Percentiles rank a stretch among this genome's conserved stretches.
Conservation (phyloP, 2,113 vertebrate species). For the Girardinichthys multiradiatus region DNA sequence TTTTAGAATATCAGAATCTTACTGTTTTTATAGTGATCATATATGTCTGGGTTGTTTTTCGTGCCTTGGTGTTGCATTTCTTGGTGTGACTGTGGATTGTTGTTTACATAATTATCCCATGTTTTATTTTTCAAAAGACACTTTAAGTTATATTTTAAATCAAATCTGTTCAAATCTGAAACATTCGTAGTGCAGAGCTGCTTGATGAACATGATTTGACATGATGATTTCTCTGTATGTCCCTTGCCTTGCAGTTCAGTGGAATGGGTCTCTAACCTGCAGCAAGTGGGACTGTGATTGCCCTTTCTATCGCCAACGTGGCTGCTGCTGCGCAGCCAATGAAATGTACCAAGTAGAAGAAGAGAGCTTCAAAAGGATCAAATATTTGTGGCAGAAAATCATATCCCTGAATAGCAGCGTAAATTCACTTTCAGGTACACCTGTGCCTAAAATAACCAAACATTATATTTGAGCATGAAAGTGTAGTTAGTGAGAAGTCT, state of each 20-base stretch:
- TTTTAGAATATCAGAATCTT: too few species aligned
- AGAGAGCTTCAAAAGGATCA: slow-evolving; percentile 25
- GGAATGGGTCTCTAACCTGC: slow-evolving; percentile 46
- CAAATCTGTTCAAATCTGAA: not conserved
- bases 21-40: too few species aligned
- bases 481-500: not conserved
- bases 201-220: not conserved
- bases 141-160: not conserved
- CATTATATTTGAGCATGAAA: too few species aligned
- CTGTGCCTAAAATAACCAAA: not conserved
- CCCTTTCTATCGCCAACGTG: slow-evolving; percentile 51
- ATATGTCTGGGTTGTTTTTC: too few species aligned
- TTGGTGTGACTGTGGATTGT: not conserved
- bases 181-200: not conserved
- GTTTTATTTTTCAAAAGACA: not conserved
- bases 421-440: slow-evolving; percentile 55
- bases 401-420: slow-evolving; percentile 33
- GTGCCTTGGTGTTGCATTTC: too few species aligned
- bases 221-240: not conserved
- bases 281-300: slow-evolving; percentile 73
- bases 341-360: slow-evolving; percentile 60
- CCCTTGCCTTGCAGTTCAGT: slow-evolving; percentile 41
- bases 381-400: slow-evolving; percentile 37
- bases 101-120: too few species aligned
- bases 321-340: slow-evolving; percentile 78